These are phyloP conservation scores for Agrotis clavis DNA, from an alignment of 2,888 invertebrate species.

Conservation along the genomic window DNA sequence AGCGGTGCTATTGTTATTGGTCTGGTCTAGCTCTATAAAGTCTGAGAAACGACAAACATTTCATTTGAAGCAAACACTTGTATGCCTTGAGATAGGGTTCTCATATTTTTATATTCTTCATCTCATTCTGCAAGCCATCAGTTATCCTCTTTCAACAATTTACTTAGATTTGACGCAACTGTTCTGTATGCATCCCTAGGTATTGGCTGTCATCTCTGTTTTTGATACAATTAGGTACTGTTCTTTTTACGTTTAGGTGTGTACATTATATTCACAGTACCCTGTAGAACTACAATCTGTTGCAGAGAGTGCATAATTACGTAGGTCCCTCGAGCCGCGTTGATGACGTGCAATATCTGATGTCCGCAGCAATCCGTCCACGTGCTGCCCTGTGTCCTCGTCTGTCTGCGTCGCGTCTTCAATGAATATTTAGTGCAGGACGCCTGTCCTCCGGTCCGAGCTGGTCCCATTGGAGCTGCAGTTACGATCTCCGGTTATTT, in stretches of 20 bases:
- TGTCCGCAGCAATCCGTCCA: neutral
- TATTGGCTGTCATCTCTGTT: neutral
- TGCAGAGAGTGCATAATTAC: neutral
- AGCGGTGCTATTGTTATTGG: neutral
- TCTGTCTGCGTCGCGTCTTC: slow-evolving; percentile 29
- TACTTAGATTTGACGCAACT: no score
- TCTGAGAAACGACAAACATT: no score
- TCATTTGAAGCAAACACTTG: no score
- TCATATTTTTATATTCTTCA: neutral
- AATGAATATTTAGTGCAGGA: slow-evolving; percentile 65
- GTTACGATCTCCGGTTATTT: slow-evolving; percentile 48
- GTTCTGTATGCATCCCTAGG: neutral
- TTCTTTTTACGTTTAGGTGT: no score
- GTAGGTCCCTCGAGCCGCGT: neutral
- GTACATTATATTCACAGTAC: neutral
- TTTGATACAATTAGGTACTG: no score
- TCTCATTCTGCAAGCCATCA: neutral
- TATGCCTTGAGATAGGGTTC: no score
- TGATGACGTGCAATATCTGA: neutral
- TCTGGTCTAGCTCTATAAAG: neutral
- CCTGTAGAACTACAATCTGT: no score
- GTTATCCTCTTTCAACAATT: neutral
- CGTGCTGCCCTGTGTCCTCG: slow-evolving; percentile 14
- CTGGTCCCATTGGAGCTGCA: slow-evolving; percentile 47
- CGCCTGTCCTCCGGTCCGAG: slow-evolving; percentile 8